These are phyloP conservation scores for Petrophora chlorosata DNA, from an alignment of 2,888 invertebrate species.

Conservation along the genomic window DNA sequence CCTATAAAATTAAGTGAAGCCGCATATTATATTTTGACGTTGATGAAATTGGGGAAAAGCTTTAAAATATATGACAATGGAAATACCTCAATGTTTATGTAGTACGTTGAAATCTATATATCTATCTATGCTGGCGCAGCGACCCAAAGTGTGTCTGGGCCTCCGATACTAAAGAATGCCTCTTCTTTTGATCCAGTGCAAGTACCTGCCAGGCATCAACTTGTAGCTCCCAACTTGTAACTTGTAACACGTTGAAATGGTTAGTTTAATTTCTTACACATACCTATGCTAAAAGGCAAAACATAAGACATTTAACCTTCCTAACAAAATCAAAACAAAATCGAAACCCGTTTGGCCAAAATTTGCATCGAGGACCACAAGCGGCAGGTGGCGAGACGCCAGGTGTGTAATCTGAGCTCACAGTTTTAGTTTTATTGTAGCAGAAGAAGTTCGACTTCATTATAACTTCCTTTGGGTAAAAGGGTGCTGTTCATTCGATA, in stretches of 20 bases:
- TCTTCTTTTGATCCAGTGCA: no score
- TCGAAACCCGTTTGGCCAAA: slow-evolving; percentile 35
- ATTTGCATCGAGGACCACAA: slow-evolving; percentile 42
- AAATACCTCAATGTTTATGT: no score
- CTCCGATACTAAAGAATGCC: no score
- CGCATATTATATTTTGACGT: neutral
- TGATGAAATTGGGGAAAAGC: no score
- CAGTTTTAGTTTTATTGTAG: slow-evolving; percentile 23
- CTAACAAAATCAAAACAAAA: slow-evolving; percentile 27
- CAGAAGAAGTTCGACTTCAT: slow-evolving; percentile 1
- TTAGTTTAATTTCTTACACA: neutral
- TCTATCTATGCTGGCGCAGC: no score
- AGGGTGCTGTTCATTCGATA: no score
- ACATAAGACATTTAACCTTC: neutral
- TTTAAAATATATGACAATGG: no score
- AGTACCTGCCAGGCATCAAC: no score
- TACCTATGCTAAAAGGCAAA: neutral
- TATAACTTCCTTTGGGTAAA: neutral
- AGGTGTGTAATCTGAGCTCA: slow-evolving; percentile 39
- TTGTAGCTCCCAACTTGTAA: no score
- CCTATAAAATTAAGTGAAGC: neutral
- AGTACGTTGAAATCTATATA: no score
- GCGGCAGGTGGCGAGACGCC: slow-evolving; percentile 43
- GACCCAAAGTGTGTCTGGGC: no score
- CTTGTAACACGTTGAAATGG: no score